Conservation (phyloP, 2,797 vertebrate genomes). For the Steatocranus sp. region DNA sequence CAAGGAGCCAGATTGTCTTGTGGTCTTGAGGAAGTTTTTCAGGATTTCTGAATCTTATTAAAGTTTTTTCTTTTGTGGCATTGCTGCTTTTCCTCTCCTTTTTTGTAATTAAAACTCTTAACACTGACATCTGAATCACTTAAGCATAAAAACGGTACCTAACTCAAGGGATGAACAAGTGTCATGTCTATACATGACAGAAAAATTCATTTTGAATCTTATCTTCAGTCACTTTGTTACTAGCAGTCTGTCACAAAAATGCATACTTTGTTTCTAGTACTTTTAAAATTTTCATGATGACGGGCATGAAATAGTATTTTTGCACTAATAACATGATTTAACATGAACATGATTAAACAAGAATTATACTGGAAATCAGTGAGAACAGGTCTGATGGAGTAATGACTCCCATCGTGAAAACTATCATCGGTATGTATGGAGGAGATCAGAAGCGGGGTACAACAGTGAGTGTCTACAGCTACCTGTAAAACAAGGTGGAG, state of each 20-base stretch:
- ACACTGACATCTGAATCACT: background rate
- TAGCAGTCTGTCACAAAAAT: background rate
- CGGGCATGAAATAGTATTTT: background rate
- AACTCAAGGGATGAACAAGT: background rate
- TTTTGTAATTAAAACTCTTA: background rate
- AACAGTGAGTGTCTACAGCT: background rate
- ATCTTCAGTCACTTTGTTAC: background rate
- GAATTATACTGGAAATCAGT: background rate
- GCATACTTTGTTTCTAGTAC: background rate
- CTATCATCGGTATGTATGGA: background rate
- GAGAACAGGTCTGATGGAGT: background rate
- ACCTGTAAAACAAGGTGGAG: background rate
- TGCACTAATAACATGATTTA: background rate
- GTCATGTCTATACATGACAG: background rate
- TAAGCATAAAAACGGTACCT: background rate
- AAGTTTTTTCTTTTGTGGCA: background rate
- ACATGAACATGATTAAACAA: background rate
- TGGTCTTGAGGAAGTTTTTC: background rate
- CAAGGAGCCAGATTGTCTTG: background rate
- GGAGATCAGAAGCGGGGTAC: background rate
- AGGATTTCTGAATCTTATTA: background rate
- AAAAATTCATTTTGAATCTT: background rate
- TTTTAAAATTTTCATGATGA: background rate
- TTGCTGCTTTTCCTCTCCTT: background rate
- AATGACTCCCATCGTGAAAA: background rate